A percentile compares a stretch with the other conserved stretches of the same genome.
phyloP scores from a whole-genome alignment of 2,888 invertebrate genomes.

The Lissocephala sabroskyi region DNA sequence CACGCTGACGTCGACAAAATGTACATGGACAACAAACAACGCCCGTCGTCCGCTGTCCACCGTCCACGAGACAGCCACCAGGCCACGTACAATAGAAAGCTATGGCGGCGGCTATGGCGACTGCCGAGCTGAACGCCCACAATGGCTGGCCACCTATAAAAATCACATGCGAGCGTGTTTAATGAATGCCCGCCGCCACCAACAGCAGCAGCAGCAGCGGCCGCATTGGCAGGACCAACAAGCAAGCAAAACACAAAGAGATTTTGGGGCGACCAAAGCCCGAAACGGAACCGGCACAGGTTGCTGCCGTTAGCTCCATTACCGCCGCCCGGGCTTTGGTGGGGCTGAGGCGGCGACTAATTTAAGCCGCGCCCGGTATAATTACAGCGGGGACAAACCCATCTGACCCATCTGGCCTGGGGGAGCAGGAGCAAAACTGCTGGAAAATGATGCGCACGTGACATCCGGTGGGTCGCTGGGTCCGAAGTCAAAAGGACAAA shows the following conservation, averaged over 20 bases:
- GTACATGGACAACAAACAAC: slow-evolving; percentile 20
- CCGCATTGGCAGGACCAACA: too few species aligned
- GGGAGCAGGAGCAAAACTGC: slow-evolving; percentile 15
- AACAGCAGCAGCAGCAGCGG: background rate
- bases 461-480: slow-evolving; percentile 36
- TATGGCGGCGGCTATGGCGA: too few species aligned
- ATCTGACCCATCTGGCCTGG: background rate
- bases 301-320: slow-evolving; percentile 13
- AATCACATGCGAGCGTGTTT: slow-evolving; percentile 34
- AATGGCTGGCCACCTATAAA: slow-evolving; percentile 21
- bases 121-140: slow-evolving; percentile 10
- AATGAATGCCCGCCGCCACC: slow-evolving; percentile 24
- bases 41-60: background rate
- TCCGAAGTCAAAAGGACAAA: slow-evolving; percentile 18
- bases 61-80: too few species aligned
- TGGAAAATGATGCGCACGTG: slow-evolving; percentile 60
- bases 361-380: slow-evolving; percentile 49
- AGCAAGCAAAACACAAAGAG: too few species aligned
- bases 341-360: slow-evolving; percentile 34
- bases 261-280: too few species aligned
- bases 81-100: too few species aligned
- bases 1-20: slow-evolving; percentile 54
- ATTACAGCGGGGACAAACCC: slow-evolving; percentile 26
- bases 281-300: slow-evolving; percentile 14
- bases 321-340: background rate